Evolutionary conservation across 2,113 vertebrate genomes (phyloP).

Genomic region (Clarias magur): DNA sequence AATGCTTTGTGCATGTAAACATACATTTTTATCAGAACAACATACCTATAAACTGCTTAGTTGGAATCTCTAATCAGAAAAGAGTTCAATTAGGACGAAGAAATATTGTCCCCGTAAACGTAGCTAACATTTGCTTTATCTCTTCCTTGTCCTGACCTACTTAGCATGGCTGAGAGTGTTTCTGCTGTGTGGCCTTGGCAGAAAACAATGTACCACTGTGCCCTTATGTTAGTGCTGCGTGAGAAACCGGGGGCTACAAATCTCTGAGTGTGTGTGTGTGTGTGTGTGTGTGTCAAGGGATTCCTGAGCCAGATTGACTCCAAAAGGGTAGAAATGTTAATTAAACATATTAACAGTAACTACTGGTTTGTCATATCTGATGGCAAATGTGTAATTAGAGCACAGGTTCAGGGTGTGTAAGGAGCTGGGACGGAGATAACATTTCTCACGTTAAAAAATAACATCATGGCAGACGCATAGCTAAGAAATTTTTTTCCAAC

Average conservation of each 20-base stretch:
- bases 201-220: slow-evolving; percentile 44
- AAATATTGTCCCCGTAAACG: too few species aligned
- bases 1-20: too few species aligned
- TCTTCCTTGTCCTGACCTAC: not conserved
- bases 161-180: slow-evolving; percentile 28
- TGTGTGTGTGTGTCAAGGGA: slow-evolving; percentile 32
- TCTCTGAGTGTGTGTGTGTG: slow-evolving; percentile 33
- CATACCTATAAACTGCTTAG: too few species aligned
- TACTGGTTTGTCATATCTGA: not conserved
- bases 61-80: too few species aligned
- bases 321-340: not conserved
- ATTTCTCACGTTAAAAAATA: not conserved
- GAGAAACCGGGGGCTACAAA: slow-evolving; percentile 33
- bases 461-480: not conserved
- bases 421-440: not conserved
- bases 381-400: not conserved
- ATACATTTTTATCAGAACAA: too few species aligned
- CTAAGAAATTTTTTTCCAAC: not conserved
- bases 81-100: too few species aligned
- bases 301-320: not conserved
- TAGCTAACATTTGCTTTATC: not conserved
- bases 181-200: slow-evolving; percentile 41
- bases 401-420: not conserved
- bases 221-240: slow-evolving; percentile 39
- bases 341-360: not conserved